Percentiles rank a stretch among this genome's conserved stretches.
phyloP scores from a whole-genome alignment of 2,797 vertebrate species.

The Corythornis leucogaster region DNA sequence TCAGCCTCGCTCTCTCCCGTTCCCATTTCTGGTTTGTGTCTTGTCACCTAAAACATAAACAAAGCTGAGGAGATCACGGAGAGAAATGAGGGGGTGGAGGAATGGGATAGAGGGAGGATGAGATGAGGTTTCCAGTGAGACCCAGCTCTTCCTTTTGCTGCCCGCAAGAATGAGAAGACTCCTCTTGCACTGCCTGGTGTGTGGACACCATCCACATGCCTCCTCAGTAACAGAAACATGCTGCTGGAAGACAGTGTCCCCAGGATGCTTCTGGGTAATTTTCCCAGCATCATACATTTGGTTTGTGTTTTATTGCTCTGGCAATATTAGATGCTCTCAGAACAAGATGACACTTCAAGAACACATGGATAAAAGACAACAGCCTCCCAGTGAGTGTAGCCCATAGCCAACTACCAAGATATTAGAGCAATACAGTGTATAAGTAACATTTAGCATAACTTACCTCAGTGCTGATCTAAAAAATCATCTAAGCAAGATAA shows the following conservation, averaged over 20 bases:
- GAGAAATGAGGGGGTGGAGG: slow-evolving; percentile 63
- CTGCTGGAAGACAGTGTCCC: not conserved
- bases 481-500: not conserved
- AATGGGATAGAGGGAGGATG: slow-evolving; percentile 6
- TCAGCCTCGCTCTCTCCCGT: not conserved
- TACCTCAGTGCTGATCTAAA: not conserved
- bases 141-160: slow-evolving; percentile 10
- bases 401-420: not conserved
- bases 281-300: not conserved
- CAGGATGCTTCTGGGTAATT: not conserved
- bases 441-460: not conserved
- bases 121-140: slow-evolving; percentile 27
- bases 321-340: not conserved
- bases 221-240: not conserved
- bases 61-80: not conserved
- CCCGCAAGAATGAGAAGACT: slow-evolving; percentile 43
- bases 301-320: not conserved
- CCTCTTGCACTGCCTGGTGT: not conserved
- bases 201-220: not conserved
- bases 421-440: not conserved
- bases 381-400: not conserved
- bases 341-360: not conserved
- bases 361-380: not conserved
- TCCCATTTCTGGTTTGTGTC: slow-evolving; percentile 76
- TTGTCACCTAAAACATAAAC: slow-evolving; percentile 77